These are phyloP conservation scores for Brachynemurus nebulosus DNA, from an alignment of 2,888 invertebrate species.

Conservation along the genomic window DNA sequence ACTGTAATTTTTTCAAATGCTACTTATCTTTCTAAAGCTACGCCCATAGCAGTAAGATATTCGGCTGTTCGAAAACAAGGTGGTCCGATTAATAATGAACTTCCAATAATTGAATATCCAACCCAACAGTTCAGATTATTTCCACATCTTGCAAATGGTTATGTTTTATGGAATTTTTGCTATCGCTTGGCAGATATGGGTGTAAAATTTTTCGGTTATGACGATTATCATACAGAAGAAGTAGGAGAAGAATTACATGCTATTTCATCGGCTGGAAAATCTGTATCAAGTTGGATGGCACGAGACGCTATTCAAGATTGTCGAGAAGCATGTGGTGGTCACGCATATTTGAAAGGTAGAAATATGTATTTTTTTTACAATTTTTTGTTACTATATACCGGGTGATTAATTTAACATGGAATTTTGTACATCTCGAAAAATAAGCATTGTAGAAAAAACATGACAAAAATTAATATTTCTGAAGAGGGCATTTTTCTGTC, in stretches of 20 bases:
- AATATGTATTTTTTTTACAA: no score
- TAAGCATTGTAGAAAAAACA: no score
- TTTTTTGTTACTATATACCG: no score
- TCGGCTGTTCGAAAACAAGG: constrained; percentile 80
- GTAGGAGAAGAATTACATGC: constrained; percentile 52
- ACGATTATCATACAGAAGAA: constrained; percentile 9
- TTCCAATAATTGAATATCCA: constrained; percentile 83
- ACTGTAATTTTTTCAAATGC: no score
- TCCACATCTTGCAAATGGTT: constrained; percentile 49
- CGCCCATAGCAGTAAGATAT: constrained; percentile 76
- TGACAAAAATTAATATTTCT: no score
- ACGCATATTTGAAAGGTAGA: constrained; percentile 70
- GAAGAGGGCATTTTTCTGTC: no score
- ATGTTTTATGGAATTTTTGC: constrained; percentile 29
- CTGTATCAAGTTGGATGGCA: constrained; percentile 71
- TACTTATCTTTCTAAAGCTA: constrained; percentile 51
- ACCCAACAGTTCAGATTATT: constrained; percentile 67
- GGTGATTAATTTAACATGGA: no score
- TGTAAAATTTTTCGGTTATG: no score
- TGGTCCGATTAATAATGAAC: constrained; percentile 61
- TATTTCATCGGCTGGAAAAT: constrained; percentile 60
- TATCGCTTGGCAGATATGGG: constrained; percentile 41
- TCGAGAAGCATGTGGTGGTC: constrained; percentile 89
- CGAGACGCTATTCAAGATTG: constrained; percentile 84
- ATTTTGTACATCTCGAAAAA: no score